Evolutionary conservation across 2,797 vertebrate species (phyloP).

Genomic region (Erpetoichthys calabaricus): DNA sequence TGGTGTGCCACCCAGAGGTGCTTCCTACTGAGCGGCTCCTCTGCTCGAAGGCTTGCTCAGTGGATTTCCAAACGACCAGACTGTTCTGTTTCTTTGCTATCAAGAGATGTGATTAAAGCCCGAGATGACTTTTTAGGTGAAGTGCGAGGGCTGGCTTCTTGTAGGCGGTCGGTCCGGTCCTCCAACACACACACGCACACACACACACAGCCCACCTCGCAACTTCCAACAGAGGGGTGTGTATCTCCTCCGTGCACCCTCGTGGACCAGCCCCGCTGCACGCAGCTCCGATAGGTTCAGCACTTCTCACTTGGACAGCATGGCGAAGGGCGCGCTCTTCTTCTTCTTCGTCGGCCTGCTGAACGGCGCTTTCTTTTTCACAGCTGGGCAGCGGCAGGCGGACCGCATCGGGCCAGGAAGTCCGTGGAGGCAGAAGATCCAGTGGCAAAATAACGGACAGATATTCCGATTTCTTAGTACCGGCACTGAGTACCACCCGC

Average conservation of each 20-base stretch:
- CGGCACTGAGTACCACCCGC: slow-evolving; percentile 35
- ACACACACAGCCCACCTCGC: background rate
- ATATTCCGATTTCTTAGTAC: slow-evolving; percentile 49
- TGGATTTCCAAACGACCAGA: too few relatives aligned
- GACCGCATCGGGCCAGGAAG: slow-evolving; percentile 12
- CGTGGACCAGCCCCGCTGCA: too few relatives aligned
- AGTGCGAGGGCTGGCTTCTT: too few relatives aligned
- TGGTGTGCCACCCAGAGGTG: too few relatives aligned
- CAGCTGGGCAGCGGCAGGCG: slow-evolving; percentile 28
- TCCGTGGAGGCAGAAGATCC: slow-evolving; percentile 46
- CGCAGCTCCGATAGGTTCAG: too few relatives aligned
- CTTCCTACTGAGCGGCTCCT: too few relatives aligned
- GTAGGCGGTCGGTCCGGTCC: too few relatives aligned
- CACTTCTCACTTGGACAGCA: slow-evolving; percentile 9
- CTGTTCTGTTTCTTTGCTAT: too few relatives aligned
- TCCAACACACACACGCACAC: background rate
- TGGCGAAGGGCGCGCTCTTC: slow-evolving; percentile 29
- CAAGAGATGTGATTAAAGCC: too few relatives aligned
- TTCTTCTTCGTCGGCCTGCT: slow-evolving; percentile 17
- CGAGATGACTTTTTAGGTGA: too few relatives aligned
- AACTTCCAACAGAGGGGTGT: background rate
- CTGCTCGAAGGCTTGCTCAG: too few relatives aligned
- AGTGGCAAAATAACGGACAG: slow-evolving; percentile 53
- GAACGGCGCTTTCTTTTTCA: slow-evolving; percentile 24
- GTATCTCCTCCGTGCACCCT: background rate